Evolutionary conservation across 2,888 invertebrate species (phyloP), one percentile per base, ranked within the genome.

Genomic region (Mactromeris polynyma): DNA sequence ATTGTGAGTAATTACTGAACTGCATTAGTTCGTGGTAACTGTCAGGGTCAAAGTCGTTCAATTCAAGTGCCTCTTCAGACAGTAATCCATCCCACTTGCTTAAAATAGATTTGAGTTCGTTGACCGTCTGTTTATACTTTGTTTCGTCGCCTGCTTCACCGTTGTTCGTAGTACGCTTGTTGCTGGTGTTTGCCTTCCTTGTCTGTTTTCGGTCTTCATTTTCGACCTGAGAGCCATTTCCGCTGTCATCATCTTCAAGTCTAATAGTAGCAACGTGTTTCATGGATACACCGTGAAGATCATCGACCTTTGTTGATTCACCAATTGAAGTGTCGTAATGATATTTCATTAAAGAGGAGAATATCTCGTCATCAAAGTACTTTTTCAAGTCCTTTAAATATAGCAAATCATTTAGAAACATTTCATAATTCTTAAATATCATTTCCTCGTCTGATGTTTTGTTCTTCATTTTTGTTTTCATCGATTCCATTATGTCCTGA

Each of bases 341-440:
- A 81, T 95, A 94, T 54, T 93, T 92, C 58, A 95, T 93, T 42
- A 96, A 89, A 69, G 90, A 91, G 40, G 89, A 87, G 77, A 95
- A 94, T n/a, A 96, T 94, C 86, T 94, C 95, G 36, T 94, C 94
- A 79, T 95, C 95, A 88, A 96, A 96, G 80, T 95, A 94, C 51
- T 93, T 92, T 87, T 96, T 96, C 36, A 95, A 87, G 40, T 94
- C 92, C 42, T 92, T 93, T 46, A 96, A 87, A 80, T 95, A 94
- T 2, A 92, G 83, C 4, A 95, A 80, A 82, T 96, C 96, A 42
- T 94, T 94, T 14, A 95, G 89, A 86, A 95, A 95, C 3, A 92
- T 87, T n/a, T 95, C 93, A 69, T 94, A 94, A 80, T 94, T 93
- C 85, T 94, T 94, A 4, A 93, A 84, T 0, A 94, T 83, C 21